Evolutionary conservation across 2,113 vertebrate genomes (phyloP), one percentile per base, ranked within the genome.

Genomic region (Heterotis niloticus): DNA sequence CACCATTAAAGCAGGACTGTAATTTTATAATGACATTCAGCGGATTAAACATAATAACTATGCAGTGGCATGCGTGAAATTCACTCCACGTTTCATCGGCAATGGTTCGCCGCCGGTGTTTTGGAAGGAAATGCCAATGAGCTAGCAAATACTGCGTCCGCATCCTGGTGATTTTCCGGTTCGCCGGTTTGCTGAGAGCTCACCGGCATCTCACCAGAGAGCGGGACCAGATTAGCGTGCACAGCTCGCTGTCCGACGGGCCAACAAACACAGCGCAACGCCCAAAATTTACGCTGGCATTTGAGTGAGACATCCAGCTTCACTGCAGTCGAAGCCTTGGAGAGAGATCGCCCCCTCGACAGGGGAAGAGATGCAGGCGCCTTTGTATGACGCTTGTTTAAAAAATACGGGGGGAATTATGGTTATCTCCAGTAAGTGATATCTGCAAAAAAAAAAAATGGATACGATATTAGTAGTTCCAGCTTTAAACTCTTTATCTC

Each of bases 241-340:
- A n/a, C n/a, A 17, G 56, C 76, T 23, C 24, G 12, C 65, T 29
- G 65, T 57, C 66, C 56, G 18, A 78, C 66, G 16, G 5, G 28
- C 44, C 18, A 44, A 11, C 56, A 26, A 44, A 62, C 20, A 5
- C 16, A 64, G 74, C 57, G 20, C 74, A 44, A 24, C 24, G 59
- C n/a, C 11, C 12, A 16, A 62, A 34, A 71, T 57, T 54, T 23
- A 59, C 5, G 18, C 13, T 26, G 28, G 56, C 66, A 78, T 78
- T 69, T 78, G 62, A 78, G 23, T 62, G 59, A 78, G 67, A 69
- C 13, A 23, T 67, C 20, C 16, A 12, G 18, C 54, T 78, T 54
- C 13, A 11, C 54, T n/a, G 66, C 5, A 70, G 44, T 60, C 44
- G 66, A 26, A 34, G 23, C 67, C 7, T 51, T 65, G 68, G 72